Evolutionary conservation across 2,888 invertebrate species (phyloP), one percentile per base, ranked within the genome.

Genomic region (Ypsolopha sequella): DNA sequence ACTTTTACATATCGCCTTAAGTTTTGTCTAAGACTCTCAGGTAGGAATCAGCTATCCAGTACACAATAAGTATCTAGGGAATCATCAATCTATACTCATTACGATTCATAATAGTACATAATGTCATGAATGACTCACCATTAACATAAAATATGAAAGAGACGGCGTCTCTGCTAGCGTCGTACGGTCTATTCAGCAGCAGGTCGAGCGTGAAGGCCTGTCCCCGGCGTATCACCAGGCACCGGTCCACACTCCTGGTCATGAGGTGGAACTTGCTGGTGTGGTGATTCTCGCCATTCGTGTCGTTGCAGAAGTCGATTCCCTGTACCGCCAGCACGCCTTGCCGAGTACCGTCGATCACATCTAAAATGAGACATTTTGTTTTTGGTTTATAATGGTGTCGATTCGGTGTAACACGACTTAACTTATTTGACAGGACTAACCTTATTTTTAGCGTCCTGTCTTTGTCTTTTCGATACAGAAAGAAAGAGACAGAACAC

Each of bases 81-180:
- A 24, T 24, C 24, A 24, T 3, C 24, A 4, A 24, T 24, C 2
- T 24, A 24, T 24, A 2, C 24, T 24, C 24, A 24, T 24, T 24
- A 24, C 24, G 4, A 24, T 24, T 24, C 24, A 24, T 24, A 2
- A 24, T 3, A 3, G 4, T 24, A 24, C 4, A 24, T 24, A 24
- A 24, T 3, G 24, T 24, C 4, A 24, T 24, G 24, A 24, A 48
- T 46, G 48, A 56, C 70, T 59, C 76, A 88, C 93, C 94, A 66
- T 90, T 88, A 24, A 95, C 91, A 48, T 92, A 92, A 68, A 96
- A 95, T 52, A 96, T 93, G 61, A 96, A 91, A 41, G 94, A 94
- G 45, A 97, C 86, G 7, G 92, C 94, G 76, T 97, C 96, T 64
- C 84, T 90, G 11, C 86, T 87, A 14, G 91, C 88, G 62, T 93